Conservation (phyloP, 1,140 invertebrate genomes). For the Zaprionus vittiger region DNA sequence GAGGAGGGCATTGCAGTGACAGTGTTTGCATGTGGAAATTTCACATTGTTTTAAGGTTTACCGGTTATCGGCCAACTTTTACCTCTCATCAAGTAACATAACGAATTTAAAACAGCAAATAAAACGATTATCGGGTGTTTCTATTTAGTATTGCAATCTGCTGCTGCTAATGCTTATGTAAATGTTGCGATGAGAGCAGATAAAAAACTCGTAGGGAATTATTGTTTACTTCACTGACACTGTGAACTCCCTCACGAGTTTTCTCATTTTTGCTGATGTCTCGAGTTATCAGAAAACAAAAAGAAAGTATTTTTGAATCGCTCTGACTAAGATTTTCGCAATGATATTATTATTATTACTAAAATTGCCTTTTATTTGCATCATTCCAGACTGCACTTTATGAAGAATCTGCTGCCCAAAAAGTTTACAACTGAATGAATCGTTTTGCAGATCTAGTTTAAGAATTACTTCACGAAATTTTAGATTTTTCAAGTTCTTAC, state of each 20-base stretch:
- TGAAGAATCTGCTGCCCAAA: no score
- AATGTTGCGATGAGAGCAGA: neutral
- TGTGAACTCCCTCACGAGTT: neutral
- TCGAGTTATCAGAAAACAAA: no score
- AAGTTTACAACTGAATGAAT: no score
- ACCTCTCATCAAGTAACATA: neutral
- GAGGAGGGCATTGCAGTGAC: neutral
- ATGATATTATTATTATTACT: no score
- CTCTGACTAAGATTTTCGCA: no score
- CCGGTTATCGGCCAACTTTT: constrained; percentile 18
- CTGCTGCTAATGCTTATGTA: constrained; percentile 22
- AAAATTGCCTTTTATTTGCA: no score
- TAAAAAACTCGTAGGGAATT: neutral
- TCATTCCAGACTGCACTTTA: no score
- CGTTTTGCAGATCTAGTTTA: no score
- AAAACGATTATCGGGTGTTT: neutral
- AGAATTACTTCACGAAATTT: no score
- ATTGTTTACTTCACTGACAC: neutral
- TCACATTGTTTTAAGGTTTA: constrained; percentile 11
- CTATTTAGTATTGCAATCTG: neutral
- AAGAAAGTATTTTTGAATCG: no score
- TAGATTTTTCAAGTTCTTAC: no score
- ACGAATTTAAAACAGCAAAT: neutral
- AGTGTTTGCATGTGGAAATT: neutral
- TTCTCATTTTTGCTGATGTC: no score